Percentiles rank a stretch among this genome's conserved stretches.
Conservation (phyloP, 2,888 invertebrate genomes). For the Pheosia gnoma region DNA sequence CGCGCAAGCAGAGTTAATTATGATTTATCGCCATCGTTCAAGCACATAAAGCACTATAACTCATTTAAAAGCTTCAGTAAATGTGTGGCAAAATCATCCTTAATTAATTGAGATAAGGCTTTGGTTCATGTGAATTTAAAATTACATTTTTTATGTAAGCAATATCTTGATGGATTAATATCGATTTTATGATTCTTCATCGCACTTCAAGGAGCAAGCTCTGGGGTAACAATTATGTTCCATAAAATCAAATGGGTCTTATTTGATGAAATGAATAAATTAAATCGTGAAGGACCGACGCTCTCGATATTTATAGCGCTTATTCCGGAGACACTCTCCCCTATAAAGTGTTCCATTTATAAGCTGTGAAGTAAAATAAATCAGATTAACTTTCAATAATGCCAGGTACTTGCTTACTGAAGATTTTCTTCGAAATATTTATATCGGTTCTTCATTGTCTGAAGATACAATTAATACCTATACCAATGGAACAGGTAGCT, state of each 20-base stretch:
- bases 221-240: constrained; percentile 39
- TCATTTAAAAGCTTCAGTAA: no score
- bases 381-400: constrained; percentile 14
- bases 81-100: no score
- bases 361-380: constrained; percentile 38
- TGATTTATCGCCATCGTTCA: no score
- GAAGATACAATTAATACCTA: no score
- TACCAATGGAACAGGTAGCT: no score
- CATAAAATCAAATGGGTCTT: constrained; percentile 44
- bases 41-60: no score
- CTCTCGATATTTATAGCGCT: constrained; percentile 51
- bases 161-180: background rate
- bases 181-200: constrained; percentile 35
- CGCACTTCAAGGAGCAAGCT: constrained; percentile 22
- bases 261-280: constrained; percentile 54
- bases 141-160: no score
- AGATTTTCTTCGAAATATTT: no score
- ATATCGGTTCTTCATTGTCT: no score
- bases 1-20: no score
- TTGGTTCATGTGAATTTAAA: no score
- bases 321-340: constrained; percentile 45
- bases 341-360: constrained; percentile 50
- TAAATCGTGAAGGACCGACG: constrained; percentile 49
- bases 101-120: no score
- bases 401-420: background rate